phyloP scores from a whole-genome alignment of 2,797 vertebrate genomes.

The Chelmon rostratus region DNA sequence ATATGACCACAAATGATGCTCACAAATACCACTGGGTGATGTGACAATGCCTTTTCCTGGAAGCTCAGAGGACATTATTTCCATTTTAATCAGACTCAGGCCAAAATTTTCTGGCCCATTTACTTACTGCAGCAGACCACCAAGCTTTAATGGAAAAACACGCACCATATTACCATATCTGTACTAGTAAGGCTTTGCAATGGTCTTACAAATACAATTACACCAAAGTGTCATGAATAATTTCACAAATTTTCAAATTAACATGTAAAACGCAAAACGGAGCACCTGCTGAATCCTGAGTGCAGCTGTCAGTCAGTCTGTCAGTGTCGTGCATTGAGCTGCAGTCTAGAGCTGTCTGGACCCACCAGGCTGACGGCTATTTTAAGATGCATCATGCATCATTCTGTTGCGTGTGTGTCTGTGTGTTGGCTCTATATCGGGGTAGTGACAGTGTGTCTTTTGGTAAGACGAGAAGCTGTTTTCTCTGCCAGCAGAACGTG shows the following conservation, averaged over 20 bases:
- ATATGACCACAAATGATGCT: neutral
- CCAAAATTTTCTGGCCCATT: neutral
- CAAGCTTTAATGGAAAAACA: neutral
- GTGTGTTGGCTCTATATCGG: constrained; percentile 35
- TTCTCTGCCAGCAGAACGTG: constrained; percentile 48
- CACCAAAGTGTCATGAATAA: neutral
- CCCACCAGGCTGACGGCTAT: constrained; percentile 36
- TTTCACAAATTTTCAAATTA: neutral
- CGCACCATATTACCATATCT: too few relatives aligned
- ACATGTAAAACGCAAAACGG: neutral
- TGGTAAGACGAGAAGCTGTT: constrained; percentile 47
- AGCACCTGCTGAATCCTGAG: constrained; percentile 38
- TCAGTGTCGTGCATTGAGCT: constrained; percentile 1
- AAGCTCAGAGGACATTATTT: neutral
- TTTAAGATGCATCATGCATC: constrained; percentile 30
- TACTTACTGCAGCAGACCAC: neutral
- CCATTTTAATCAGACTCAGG: neutral
- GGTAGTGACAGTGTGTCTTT: constrained; percentile 49
- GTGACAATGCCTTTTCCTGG: neutral
- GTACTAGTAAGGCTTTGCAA: neutral
- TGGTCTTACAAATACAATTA: neutral
- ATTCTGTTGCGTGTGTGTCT: constrained; percentile 19
- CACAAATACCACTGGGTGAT: neutral
- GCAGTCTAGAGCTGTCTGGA: constrained; percentile 10
- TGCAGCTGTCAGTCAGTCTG: constrained; percentile 40